phyloP scores from a whole-genome alignment of 2,888 invertebrate species.

The Nomada fabriciana region DNA sequence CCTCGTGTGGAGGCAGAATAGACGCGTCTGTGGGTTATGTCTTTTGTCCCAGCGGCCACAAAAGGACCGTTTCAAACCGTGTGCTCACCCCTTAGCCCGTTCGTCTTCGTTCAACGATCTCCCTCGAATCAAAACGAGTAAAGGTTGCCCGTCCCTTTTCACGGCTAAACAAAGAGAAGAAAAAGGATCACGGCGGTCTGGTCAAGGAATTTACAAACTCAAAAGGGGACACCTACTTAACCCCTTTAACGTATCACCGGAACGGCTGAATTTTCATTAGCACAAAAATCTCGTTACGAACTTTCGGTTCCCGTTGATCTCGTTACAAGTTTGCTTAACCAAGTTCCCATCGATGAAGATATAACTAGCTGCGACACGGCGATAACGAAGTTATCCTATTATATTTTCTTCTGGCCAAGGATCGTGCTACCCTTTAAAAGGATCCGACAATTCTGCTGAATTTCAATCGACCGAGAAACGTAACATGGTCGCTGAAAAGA shows the following conservation, averaged over 20 bases:
- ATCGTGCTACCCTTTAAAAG: background rate
- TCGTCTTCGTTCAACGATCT: constrained; percentile 46
- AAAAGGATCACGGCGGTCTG: constrained; percentile 41
- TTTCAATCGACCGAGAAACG: background rate
- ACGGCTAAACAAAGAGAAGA: constrained; percentile 36
- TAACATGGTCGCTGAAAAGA: background rate
- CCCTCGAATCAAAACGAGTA: constrained; percentile 42
- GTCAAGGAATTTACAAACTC: constrained; percentile 36
- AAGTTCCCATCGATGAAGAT: background rate
- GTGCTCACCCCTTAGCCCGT: constrained; percentile 36
- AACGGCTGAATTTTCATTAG: constrained; percentile 5
- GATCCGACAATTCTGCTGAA: background rate
- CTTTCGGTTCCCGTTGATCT: constrained; percentile 14
- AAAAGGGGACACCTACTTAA: constrained; percentile 42
- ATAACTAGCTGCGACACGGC: background rate
- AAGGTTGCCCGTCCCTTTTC: constrained; percentile 37
- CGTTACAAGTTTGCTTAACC: constrained; percentile 10
- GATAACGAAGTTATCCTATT: background rate
- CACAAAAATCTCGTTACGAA: constrained; percentile 16
- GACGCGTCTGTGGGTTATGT: constrained; percentile 48
- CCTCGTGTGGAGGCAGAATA: constrained; percentile 12
- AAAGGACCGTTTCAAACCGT: constrained; percentile 56
- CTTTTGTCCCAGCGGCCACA: constrained; percentile 52
- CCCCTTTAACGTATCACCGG: constrained; percentile 49
- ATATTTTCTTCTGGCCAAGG: background rate